Evolutionary conservation across 2,888 invertebrate genomes (phyloP), one percentile per base, ranked within the genome.

Genomic region (Zygaena filipendulae): DNA sequence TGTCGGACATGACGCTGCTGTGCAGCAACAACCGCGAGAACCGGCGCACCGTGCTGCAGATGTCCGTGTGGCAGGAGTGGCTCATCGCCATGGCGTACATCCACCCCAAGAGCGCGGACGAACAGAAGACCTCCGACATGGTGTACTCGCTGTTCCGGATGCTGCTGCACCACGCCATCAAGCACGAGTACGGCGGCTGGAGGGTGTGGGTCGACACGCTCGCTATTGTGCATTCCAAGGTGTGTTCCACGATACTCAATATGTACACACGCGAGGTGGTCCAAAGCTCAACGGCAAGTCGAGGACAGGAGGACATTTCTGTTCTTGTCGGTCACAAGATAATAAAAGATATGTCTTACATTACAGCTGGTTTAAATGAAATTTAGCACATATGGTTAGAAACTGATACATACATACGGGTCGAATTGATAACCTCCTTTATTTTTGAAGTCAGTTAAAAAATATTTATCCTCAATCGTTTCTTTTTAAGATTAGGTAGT

Each of bases 41-140:
- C 69, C 80, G 98, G 27, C 84, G 97, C 49, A 98, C 97, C 0
- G 96, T 99, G 8, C 82, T 99, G 21, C 99, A 99, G 79, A 99
- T 99, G 99, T 98, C 98, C 0, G 99, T 99, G 1, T 99, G 99
- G 99, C 95, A 95, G 70, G 98, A 75, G 36, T 99, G 99, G 99
- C 83, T 99, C 7, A 98, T 99, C 47, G 97, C 97, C 3, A 90
- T 96, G 90, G 95, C 97, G 13, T 97, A 97, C 66, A 96, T 99
- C 41, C 97, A 97, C 68, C 98, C 98, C 0, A 92, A 93, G 66
- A 95, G 90, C 49, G 87, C 90, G 0, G 96, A 97, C 55, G 96
- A 98, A 56, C 95, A 96, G 61, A 94, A 96, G 71, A 91, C 97
- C 29, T 95, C 96, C 0, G 97, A 97, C 59, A 95, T 97, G 93